Percentiles rank a stretch among this genome's conserved stretches.
Evolutionary conservation across 2,888 invertebrate species (phyloP).

Genomic region (Gasteruption jaculator): DNA sequence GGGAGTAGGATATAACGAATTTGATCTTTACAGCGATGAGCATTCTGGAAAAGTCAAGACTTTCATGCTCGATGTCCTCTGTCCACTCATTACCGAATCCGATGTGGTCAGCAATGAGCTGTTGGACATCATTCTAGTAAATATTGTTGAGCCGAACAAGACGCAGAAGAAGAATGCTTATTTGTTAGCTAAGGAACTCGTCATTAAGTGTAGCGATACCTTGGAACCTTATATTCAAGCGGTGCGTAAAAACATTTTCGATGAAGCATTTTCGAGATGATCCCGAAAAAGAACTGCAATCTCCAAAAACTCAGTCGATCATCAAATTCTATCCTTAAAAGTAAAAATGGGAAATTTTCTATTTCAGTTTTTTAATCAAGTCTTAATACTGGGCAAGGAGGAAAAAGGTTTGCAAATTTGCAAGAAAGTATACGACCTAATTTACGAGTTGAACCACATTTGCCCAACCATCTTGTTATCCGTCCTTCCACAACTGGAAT

Average conservation of each 20-base stretch:
- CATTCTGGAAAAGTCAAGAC: slow-evolving; percentile 95
- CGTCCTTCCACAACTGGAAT: slow-evolving; percentile 91
- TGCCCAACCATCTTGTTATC: slow-evolving; percentile 81
- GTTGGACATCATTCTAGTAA: slow-evolving; percentile 87
- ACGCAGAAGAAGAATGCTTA: slow-evolving; percentile 86
- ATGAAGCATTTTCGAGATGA: no score
- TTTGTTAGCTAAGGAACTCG: slow-evolving; percentile 84
- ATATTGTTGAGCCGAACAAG: slow-evolving; percentile 92
- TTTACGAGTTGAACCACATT: slow-evolving; percentile 93
- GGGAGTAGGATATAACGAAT: no score
- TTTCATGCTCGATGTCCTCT: slow-evolving; percentile 94
- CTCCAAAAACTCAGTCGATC: no score
- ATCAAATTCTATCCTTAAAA: no score
- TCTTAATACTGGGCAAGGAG: slow-evolving; percentile 87
- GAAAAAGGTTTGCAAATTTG: slow-evolving; percentile 76
- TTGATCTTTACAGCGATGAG: slow-evolving; percentile 67
- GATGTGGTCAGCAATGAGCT: slow-evolving; percentile 93
- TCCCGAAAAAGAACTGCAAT: no score
- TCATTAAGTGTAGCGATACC: slow-evolving; percentile 86
- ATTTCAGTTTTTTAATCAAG: slow-evolving; percentile 89
- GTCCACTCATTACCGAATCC: slow-evolving; percentile 91
- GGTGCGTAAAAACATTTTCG: slow-evolving; percentile 63
- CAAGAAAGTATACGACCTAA: slow-evolving; percentile 87
- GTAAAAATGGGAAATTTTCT: no score
- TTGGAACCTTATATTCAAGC: slow-evolving; percentile 92